A percentile compares a stretch with the other conserved stretches of the same genome.
Conservation (phyloP, 1,140 invertebrate genomes). For the Drosophila sechellia region DNA sequence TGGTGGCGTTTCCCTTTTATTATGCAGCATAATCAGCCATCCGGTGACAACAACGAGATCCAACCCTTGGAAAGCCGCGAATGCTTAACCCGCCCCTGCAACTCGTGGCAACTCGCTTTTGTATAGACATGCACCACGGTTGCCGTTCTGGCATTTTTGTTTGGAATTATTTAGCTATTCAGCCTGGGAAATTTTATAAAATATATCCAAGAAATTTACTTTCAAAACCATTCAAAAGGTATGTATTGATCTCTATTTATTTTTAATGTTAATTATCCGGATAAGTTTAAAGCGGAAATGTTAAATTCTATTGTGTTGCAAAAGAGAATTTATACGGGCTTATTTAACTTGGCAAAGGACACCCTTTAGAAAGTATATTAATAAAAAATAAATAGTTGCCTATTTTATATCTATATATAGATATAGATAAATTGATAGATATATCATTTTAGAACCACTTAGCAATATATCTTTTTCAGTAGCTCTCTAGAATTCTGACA, state of each 20-base stretch:
- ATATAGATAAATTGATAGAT: too few relatives aligned
- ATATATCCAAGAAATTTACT: not conserved
- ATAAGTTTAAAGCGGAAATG: too few relatives aligned
- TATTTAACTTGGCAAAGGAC: too few relatives aligned
- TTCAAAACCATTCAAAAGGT: too few relatives aligned
- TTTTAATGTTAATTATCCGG: not conserved
- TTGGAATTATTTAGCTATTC: not conserved
- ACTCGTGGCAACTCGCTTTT: slow-evolving; percentile 11
- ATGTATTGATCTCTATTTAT: not conserved
- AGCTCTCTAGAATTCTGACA: not conserved
- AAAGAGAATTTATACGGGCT: too few relatives aligned
- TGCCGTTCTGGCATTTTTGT: slow-evolving; percentile 4
- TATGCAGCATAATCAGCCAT: slow-evolving; percentile 72
- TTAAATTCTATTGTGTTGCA: too few relatives aligned
- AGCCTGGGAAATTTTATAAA: not conserved
- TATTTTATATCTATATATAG: too few relatives aligned
- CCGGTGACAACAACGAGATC: slow-evolving; percentile 31
- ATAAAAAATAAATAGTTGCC: too few relatives aligned
- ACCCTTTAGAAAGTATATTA: too few relatives aligned
- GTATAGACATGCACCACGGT: slow-evolving; percentile 11
- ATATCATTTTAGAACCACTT: too few relatives aligned
- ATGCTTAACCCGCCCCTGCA: slow-evolving; percentile 47
- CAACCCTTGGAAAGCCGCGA: slow-evolving; percentile 47
- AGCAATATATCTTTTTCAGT: not conserved
- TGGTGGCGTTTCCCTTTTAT: slow-evolving; percentile 76